Conservation (phyloP, 2,797 vertebrate species). For the Avahi laniger region DNA sequence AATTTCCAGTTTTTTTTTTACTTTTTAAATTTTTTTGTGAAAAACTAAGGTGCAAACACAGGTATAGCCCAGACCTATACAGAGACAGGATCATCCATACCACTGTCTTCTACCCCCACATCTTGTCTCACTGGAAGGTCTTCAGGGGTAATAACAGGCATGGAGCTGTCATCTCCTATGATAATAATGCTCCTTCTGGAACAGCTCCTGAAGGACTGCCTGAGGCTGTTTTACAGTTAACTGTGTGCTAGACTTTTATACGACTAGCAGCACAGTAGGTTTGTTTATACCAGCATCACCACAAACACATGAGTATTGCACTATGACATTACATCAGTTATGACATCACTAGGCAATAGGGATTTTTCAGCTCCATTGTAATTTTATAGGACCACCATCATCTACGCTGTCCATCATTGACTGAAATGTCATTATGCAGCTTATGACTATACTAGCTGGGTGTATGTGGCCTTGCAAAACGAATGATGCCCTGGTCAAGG, state of each 20-base stretch:
- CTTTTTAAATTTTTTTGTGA: neutral
- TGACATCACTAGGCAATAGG: neutral
- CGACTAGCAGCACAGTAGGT: neutral
- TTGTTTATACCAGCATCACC: neutral
- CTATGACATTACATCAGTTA: neutral
- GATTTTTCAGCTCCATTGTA: neutral
- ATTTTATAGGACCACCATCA: neutral
- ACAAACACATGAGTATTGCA: neutral
- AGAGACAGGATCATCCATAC: neutral
- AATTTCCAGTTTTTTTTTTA: neutral
- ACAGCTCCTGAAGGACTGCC: neutral
- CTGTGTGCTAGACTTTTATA: neutral
- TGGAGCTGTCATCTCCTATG: neutral
- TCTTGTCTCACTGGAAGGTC: neutral
- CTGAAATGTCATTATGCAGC: neutral
- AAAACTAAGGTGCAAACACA: neutral
- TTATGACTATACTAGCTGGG: neutral
- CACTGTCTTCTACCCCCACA: neutral
- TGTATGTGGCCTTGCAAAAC: neutral
- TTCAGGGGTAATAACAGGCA: neutral
- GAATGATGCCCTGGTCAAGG: neutral
- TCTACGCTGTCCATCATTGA: neutral
- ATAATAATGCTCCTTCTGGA: neutral
- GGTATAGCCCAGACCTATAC: neutral
- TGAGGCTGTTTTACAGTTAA: neutral